Conservation (phyloP, 2,888 invertebrate species). For the Saturnia japonica region DNA sequence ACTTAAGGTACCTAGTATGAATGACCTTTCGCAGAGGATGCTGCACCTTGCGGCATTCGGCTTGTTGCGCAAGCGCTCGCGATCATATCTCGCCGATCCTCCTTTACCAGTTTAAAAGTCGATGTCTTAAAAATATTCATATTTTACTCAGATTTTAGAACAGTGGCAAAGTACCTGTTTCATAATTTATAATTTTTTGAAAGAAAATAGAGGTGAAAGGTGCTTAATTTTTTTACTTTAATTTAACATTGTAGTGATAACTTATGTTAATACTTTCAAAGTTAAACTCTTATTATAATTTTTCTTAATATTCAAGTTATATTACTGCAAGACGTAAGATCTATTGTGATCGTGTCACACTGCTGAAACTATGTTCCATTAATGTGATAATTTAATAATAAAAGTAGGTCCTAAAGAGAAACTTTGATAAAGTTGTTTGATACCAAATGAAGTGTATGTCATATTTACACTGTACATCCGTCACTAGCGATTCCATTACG, state of each 20-base stretch:
- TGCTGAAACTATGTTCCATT: no score
- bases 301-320: no score
- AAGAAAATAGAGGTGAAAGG: background rate
- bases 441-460: no score
- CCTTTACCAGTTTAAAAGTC: background rate
- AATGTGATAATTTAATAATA: no score
- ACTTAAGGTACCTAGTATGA: conserved; percentile 50
- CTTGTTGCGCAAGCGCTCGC: conserved; percentile 50
- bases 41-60: conserved; percentile 55
- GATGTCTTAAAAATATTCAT: background rate
- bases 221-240: no score
- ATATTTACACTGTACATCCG: no score
- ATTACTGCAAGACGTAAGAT: no score
- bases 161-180: background rate
- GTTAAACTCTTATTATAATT: background rate
- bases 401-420: no score
- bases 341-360: no score
- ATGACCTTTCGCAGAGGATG: conserved; percentile 75
- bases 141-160: background rate
- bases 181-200: background rate
- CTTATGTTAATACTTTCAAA: background rate
- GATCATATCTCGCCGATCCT: conserved; percentile 47
- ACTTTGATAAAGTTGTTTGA: no score
- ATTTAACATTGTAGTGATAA: no score
- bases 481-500: no score